A percentile compares a stretch with the other conserved stretches of the same genome.
These are phyloP conservation scores for Orthosia cruda DNA, from an alignment of 2,888 invertebrate genomes.

Conservation along the genomic window DNA sequence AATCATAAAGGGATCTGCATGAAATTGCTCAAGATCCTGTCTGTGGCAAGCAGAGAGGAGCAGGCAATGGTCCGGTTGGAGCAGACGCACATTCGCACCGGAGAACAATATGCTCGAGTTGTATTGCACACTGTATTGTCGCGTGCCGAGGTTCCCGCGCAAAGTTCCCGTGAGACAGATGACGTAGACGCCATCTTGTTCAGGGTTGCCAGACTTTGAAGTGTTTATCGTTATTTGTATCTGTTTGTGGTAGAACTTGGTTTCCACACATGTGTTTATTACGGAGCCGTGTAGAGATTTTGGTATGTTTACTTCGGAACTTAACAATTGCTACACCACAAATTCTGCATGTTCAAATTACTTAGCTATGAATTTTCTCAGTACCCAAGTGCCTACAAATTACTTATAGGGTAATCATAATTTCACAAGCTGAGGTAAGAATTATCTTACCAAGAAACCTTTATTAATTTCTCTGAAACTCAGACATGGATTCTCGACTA, in stretches of 20 bases:
- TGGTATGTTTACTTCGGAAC: neutral
- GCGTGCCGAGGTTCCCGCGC: conserved; percentile 66
- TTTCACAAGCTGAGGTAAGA: neutral
- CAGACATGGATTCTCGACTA: neutral
- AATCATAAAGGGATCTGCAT: conserved; percentile 50
- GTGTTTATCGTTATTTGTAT: neutral
- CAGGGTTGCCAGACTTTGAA: conserved; percentile 46
- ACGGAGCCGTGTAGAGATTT: too few relatives aligned
- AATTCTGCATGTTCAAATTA: neutral
- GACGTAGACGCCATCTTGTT: conserved; percentile 40
- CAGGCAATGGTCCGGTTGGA: conserved; percentile 26
- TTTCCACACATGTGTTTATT: neutral
- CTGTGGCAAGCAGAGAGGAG: conserved; percentile 45
- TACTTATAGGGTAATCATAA: neutral
- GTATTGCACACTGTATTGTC: conserved; percentile 74
- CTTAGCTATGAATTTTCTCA: neutral
- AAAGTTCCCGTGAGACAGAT: conserved; percentile 68
- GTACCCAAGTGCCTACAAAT: neutral
- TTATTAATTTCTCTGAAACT: neutral
- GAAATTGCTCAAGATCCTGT: conserved; percentile 59
- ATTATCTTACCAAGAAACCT: neutral
- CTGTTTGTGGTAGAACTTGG: neutral
- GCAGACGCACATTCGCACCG: conserved; percentile 72
- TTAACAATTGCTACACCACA: neutral
- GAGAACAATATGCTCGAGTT: conserved; percentile 71